Base-by-base conservation (phyloP, 2,888 invertebrate species). In the Megastigmus dorsalis region DNA sequence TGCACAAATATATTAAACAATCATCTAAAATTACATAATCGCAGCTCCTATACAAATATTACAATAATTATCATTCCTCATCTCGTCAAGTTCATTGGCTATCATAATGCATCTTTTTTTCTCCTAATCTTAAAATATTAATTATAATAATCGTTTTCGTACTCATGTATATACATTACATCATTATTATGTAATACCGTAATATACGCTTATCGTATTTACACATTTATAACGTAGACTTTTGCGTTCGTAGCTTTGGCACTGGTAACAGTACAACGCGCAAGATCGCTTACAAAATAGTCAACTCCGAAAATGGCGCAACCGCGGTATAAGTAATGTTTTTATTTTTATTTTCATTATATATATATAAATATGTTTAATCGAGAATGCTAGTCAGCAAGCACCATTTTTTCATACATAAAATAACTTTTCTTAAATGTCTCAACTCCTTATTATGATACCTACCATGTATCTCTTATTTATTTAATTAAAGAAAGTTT, bases 31-130 rank as follows among this genome's bases (percentile, higher is more conserved):
- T 82, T 81, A 84, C 74, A 75, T 75, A 77, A 76, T 83, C 80
- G 80, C 82, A 83, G 83, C 80, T 82, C 79, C 84, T 84, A 84
- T 84, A 84, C 84, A 84, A 84, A 84, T 83, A 83, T 83, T 84
- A 84, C 82, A 84, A 80, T 83, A 82, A 80, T 79, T 69, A 78
- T 77, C 79, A 77, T 75, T 77, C 78, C 77, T 80, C 77, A 67
- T 52, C 30, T 33, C 70, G 75, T 59, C 74, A 71, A 41, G 18
- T 65, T n/a, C 30, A 65, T 28, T 57, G 66, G 38, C 30, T 71
- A 76, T 75, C 55, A 55, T 73, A 74, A 67, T 75, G 63, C 41
- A 73, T 52, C 43, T 38, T 69, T 72, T 71, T 55, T 70, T 54
- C 23, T 66, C 2, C 9, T 67, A 75, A 73, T 75, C 66, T 65